Percentiles rank a stretch among this genome's conserved stretches.
Evolutionary conservation across 2,113 vertebrate genomes (phyloP).

Genomic region (Dascyllus trimaculatus): DNA sequence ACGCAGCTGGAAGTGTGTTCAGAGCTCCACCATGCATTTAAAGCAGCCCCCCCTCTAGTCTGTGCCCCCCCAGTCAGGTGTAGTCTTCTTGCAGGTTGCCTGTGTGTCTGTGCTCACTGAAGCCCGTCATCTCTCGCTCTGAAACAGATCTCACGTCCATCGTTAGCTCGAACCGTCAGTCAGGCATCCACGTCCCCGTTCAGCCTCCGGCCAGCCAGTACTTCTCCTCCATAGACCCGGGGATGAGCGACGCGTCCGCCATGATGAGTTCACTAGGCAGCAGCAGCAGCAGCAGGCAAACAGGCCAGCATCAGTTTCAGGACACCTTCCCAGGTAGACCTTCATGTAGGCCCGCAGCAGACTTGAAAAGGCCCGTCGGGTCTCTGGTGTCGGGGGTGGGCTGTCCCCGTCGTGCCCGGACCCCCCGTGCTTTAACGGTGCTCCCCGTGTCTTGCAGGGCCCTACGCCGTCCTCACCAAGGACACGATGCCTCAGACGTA

Average conservation of each 20-base stretch:
- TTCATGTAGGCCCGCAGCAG: conserved; percentile 55
- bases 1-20: conserved; percentile 23
- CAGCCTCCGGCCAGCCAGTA: conserved; percentile 93
- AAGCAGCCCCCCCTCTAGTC: neutral
- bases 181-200: conserved; percentile 92
- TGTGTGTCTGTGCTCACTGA: conserved; percentile 64
- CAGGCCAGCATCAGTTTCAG: conserved; percentile 99
- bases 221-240: conserved; percentile 95
- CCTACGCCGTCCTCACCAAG: conserved; percentile 96
- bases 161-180: conserved; percentile 91
- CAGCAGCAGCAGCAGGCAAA: conserved; percentile 90
- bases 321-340: conserved; percentile 98
- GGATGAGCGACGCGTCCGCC: conserved; percentile 92
- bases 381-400: conserved; percentile 32
- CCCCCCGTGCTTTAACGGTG: conserved; percentile 25
- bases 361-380: conserved; percentile 16
- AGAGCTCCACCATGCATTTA: neutral
- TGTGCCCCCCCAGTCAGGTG: conserved; percentile 1
- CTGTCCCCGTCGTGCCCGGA: too few relatives aligned
- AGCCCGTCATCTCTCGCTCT: conserved; percentile 79
- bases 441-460: conserved; percentile 83
- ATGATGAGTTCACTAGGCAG: conserved; percentile 94
- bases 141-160: conserved; percentile 96
- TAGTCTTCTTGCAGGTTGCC: conserved; percentile 22
- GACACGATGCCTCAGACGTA: conserved; percentile 99